Base-by-base conservation (phyloP, 2,797 vertebrate genomes). In the Carapus acus region DNA sequence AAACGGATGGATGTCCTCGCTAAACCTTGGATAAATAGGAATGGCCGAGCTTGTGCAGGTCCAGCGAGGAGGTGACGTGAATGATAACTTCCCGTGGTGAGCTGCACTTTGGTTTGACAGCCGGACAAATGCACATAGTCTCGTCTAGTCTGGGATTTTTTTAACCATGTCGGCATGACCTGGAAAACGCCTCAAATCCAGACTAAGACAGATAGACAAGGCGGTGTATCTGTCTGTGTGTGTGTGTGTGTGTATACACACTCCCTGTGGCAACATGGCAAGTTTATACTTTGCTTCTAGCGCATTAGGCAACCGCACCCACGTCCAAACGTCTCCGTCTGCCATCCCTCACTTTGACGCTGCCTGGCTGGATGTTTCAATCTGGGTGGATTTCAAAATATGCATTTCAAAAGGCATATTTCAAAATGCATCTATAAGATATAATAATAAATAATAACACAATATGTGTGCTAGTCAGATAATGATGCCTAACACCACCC, bases 281-380 rank as follows among this genome's bases (percentile, higher is more conserved):
- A 57, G 31, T 67, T 63, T 64, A 55, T 58, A 49, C 19, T 63
- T 67, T 43, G 39, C 8, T 61, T 16, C 46, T 53, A 64, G 60
- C 13, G 20, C 52, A 62, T 69, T 22, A 42, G 56, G 48, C 49
- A 58, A 60, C 11, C 1, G 33, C 14, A 12, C 69, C 62, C 54
- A 74, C 14, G 11, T 70, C 62, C 54, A 74, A 55, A 62, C 59
- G n/a, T n/a, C 3, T n/a, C 11, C n/a, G n/a, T 55, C 41, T 44
- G 33, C 23, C 50, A 65, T 79, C 47, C 62, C 70, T 79, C 47
- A 77, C n/a, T 15, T 38, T 51, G 58, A 73, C 65, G 54, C 20
- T 12, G 39, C 44, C n/a, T n/a, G n/a, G n/a, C n/a, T n/a, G n/a
- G n/a, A n/a, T 43, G 50, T 65, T 60, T 67, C 24, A 49, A 21